A percentile compares a stretch with the other conserved stretches of the same genome.
Conservation (phyloP, 1,140 invertebrate genomes). For the Atopsyche davidsoni region DNA sequence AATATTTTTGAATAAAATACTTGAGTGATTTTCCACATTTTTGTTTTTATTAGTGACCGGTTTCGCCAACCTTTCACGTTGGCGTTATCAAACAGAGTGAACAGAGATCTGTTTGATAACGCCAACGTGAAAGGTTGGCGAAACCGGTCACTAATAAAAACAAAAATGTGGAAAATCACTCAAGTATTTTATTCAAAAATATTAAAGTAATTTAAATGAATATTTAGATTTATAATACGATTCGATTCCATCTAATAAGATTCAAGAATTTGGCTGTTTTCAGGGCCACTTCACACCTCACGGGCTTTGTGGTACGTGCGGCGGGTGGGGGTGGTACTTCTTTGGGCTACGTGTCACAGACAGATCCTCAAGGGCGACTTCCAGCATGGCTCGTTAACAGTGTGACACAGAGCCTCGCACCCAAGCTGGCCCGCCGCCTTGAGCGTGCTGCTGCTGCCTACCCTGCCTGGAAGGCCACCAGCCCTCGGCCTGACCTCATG, state of each 20-base stretch:
- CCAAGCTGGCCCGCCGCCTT: conserved; percentile 74
- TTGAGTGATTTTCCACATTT: too few species aligned
- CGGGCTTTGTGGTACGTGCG: conserved; percentile 54
- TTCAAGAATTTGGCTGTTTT: conserved; percentile 19
- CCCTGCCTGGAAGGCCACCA: conserved; percentile 66
- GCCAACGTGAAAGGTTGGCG: too few species aligned
- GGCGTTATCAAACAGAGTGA: too few species aligned
- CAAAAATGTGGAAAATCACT: too few species aligned
- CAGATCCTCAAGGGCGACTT: conserved; percentile 81
- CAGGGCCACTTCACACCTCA: conserved; percentile 62
- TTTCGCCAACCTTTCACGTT: too few species aligned
- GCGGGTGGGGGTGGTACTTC: conserved; percentile 60
- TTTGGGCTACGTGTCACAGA: conserved; percentile 79
- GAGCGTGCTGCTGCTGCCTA: conserved; percentile 76
- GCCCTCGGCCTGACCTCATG: conserved; percentile 68
- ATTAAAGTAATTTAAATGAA: too few species aligned
- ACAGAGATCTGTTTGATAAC: too few species aligned
- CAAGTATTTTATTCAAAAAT: too few species aligned
- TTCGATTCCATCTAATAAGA: background rate
- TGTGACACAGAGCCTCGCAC: conserved; percentile 79
- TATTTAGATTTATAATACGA: conserved; percentile 1
- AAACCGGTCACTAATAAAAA: too few species aligned
- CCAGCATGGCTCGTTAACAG: conserved; percentile 87
- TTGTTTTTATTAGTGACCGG: too few species aligned
- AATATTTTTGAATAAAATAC: too few species aligned